phyloP scores from a whole-genome alignment of 2,113 vertebrate species.

The Carlito syrichta region DNA sequence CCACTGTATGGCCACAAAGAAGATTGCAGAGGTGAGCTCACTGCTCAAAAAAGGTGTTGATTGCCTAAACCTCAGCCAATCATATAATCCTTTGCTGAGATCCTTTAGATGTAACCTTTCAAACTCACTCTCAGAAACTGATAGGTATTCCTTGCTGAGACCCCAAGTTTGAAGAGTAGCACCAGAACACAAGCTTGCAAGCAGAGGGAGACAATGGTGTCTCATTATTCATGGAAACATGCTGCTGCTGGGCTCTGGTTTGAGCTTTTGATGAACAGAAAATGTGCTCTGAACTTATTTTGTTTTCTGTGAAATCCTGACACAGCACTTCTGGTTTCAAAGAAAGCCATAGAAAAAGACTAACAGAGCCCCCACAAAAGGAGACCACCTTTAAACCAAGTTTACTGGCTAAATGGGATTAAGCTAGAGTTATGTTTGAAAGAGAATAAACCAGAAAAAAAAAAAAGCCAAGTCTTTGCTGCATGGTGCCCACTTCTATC shows the following conservation, averaged over 20 bases:
- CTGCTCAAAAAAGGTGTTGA: too few relatives aligned
- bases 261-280: constrained; percentile 64
- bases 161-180: constrained; percentile 6
- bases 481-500: constrained; percentile 75
- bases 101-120: constrained; percentile 55
- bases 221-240: constrained; percentile 70
- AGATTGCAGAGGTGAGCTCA: not conserved
- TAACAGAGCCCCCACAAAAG: constrained; percentile 53
- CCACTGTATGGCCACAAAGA: constrained; percentile 58
- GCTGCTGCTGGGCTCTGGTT: constrained; percentile 30
- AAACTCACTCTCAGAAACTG: constrained; percentile 58
- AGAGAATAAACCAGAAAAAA: constrained; percentile 74
- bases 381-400: constrained; percentile 79
- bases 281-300: constrained; percentile 56
- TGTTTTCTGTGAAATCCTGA: constrained; percentile 78
- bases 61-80: constrained; percentile 54
- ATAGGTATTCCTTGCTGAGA: constrained; percentile 38
- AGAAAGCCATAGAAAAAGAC: constrained; percentile 75
- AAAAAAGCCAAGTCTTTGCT: constrained; percentile 67
- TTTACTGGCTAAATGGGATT: constrained; percentile 80
- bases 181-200: not conserved
- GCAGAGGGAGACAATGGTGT: not conserved
- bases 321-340: constrained; percentile 80
- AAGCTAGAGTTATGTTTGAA: constrained; percentile 77
- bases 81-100: constrained; percentile 12